phyloP scores from a whole-genome alignment of 2,113 vertebrate genomes.

The Furnarius figulus region DNA sequence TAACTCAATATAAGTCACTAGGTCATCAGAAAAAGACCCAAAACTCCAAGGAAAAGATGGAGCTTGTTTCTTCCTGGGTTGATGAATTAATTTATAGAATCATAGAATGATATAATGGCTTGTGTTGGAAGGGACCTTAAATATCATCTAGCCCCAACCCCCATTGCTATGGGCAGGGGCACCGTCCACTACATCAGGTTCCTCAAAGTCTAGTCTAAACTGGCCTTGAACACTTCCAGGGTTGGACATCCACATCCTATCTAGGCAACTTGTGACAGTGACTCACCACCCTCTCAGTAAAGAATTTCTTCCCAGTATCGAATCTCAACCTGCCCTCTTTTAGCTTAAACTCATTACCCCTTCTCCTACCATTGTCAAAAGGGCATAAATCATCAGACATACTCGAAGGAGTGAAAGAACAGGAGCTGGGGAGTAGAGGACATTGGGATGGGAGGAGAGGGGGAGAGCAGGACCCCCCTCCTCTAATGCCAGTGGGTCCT shows the following conservation, averaged over 20 bases:
- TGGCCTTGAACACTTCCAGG: neutral
- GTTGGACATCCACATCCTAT: neutral
- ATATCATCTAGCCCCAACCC: neutral
- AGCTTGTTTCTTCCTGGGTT: neutral
- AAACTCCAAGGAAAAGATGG: neutral
- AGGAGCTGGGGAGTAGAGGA: neutral
- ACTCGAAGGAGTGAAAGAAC: neutral
- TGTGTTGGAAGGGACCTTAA: neutral
- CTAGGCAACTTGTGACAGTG: neutral
- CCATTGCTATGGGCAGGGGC: neutral
- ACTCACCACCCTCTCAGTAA: neutral
- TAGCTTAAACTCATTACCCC: neutral
- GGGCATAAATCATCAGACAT: neutral
- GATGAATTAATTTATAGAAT: neutral
- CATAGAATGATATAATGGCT: neutral
- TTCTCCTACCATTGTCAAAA: neutral
- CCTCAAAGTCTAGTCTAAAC: neutral
- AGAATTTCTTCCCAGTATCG: neutral
- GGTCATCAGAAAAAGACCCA: neutral
- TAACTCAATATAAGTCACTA: neutral
- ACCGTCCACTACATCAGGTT: too few relatives aligned
- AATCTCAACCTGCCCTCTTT: neutral
- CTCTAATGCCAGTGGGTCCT: neutral
- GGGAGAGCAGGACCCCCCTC: neutral
- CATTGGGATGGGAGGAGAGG: accelerated